Conservation (phyloP, 1,140 invertebrate species). For the Apis mellifera region Amel_HAv3.1 CM009943.2:7397001-7397500, state of each 20-base stretch:
- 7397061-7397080: too few species aligned
- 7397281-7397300: not conserved
- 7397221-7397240: too few species aligned
- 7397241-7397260: not conserved
- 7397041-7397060: not conserved
- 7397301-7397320: not conserved
- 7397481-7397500: not conserved
- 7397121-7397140: too few species aligned
- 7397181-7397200: too few species aligned
- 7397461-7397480: not conserved
- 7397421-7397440: conserved; percentile 10
- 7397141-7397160: too few species aligned
- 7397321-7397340: not conserved
- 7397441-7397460: not conserved
- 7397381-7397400: not conserved
- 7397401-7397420: not conserved
- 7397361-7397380: not conserved
- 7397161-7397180: too few species aligned
- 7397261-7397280: not conserved
- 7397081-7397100: too few species aligned
- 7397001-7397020: conserved; percentile 98
- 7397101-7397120: too few species aligned
- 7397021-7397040: conserved; percentile 34
- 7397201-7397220: too few species aligned
- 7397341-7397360: not conserved